These are phyloP conservation scores for Antheraea yamamai DNA, from an alignment of 2,888 invertebrate species.

Conservation along the genomic window DNA sequence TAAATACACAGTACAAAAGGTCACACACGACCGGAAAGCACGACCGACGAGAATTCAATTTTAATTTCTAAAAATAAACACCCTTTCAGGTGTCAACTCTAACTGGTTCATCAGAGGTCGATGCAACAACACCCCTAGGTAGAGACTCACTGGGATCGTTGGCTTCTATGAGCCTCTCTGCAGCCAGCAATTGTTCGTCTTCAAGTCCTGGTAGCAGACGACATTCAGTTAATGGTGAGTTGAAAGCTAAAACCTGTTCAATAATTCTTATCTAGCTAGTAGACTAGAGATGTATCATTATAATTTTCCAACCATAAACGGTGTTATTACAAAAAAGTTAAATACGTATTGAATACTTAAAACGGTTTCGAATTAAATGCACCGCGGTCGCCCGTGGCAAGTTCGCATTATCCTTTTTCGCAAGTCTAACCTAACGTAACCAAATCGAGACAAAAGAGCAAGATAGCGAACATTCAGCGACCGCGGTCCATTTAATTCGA, in stretches of 20 bases:
- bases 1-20: no score
- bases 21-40: no score
- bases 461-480: no score
- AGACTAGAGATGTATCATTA: no score
- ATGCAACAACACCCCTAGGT: slow-evolving; percentile 69
- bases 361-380: no score
- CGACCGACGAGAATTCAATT: not conserved
- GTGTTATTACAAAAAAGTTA: no score
- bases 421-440: no score
- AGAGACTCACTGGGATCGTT: slow-evolving; percentile 87
- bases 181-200: slow-evolving; percentile 88
- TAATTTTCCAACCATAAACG: not conserved
- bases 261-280: not conserved
- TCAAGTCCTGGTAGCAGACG: slow-evolving; percentile 90
- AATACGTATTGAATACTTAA: no score
- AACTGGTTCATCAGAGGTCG: slow-evolving; percentile 90
- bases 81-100: slow-evolving; percentile 87
- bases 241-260: not conserved
- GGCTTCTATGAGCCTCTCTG: slow-evolving; percentile 89
- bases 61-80: not conserved
- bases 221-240: slow-evolving; percentile 89
- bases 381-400: no score
- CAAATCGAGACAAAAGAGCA: no score
- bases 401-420: no score
- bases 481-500: no score